Percentiles rank a stretch among this genome's conserved stretches.
phyloP scores from a whole-genome alignment of 2,888 invertebrate genomes.

The Elmis aenea region DNA sequence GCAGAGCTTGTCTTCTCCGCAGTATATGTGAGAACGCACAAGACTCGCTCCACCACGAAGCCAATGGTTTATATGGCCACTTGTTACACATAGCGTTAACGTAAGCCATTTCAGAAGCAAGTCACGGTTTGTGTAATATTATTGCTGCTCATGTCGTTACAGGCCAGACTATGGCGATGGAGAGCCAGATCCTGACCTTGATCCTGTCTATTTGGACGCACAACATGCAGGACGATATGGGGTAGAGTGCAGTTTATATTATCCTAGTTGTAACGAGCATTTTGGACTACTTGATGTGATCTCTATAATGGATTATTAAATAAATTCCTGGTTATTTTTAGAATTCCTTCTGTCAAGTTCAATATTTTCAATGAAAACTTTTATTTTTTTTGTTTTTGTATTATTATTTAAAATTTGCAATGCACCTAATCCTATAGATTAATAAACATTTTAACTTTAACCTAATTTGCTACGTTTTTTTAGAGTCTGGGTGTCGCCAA shows the following conservation, averaged over 20 bases:
- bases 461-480: too few relatives aligned
- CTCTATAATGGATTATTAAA: slow-evolving; percentile 34
- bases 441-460: too few relatives aligned
- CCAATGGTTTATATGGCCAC: slow-evolving; percentile 67
- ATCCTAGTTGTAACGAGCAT: slow-evolving; percentile 57
- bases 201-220: slow-evolving; percentile 56
- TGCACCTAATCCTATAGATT: too few relatives aligned
- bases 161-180: slow-evolving; percentile 56
- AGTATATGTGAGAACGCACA: slow-evolving; percentile 71
- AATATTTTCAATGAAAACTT: background rate
- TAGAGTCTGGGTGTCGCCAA: too few relatives aligned
- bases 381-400: background rate
- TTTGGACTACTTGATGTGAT: slow-evolving; percentile 60
- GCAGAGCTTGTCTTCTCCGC: slow-evolving; percentile 64
- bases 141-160: too few relatives aligned
- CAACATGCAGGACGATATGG: slow-evolving; percentile 59
- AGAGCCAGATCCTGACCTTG: slow-evolving; percentile 47
- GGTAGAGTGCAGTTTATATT: slow-evolving; percentile 59
- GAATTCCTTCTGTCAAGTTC: too few relatives aligned
- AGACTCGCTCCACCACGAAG: slow-evolving; percentile 56
- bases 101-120: slow-evolving; percentile 49
- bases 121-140: slow-evolving; percentile 1
- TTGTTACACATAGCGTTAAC: slow-evolving; percentile 70
- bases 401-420: background rate
- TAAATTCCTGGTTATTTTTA: background rate